A percentile compares a stretch with the other conserved stretches of the same genome.
Evolutionary conservation across 1,140 invertebrate genomes (phyloP).

Genomic region (Formica selysi): DNA sequence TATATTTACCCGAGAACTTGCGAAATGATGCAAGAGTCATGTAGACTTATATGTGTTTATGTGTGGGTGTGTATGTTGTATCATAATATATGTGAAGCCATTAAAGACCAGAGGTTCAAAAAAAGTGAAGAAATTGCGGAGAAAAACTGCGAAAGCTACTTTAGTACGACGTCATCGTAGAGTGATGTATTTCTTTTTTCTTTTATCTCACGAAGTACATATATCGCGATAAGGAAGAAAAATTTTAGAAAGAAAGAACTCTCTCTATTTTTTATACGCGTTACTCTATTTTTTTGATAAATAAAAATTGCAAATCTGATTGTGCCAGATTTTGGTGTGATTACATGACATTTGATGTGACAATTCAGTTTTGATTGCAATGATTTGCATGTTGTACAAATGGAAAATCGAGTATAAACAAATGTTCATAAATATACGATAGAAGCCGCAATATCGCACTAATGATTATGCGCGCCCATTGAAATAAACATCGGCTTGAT

Average conservation of each 20-base stretch:
- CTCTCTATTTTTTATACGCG: background rate
- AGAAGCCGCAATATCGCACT: background rate
- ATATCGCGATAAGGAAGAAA: background rate
- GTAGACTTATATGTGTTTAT: background rate
- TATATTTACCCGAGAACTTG: slow-evolving; percentile 13
- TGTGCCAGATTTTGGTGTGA: background rate
- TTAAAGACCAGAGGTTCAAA: background rate
- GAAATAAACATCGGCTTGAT: slow-evolving; percentile 1
- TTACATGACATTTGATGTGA: background rate
- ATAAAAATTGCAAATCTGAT: slow-evolving; percentile 18
- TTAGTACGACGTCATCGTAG: background rate
- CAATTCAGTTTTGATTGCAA: slow-evolving; percentile 2
- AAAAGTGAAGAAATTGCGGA: background rate
- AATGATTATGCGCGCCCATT: slow-evolving; percentile 23
- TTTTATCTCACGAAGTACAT: background rate
- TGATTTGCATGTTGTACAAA: background rate
- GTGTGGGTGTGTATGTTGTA: no score
- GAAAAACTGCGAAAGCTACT: slow-evolving; percentile 20
- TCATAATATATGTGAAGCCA: background rate
- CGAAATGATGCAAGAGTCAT: slow-evolving; percentile 29
- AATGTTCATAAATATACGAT: slow-evolving; percentile 26
- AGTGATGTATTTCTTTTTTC: background rate
- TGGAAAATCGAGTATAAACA: slow-evolving; percentile 1
- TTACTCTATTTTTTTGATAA: background rate
- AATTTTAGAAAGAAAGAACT: background rate